These are phyloP conservation scores for Papilio polytes DNA, from an alignment of 1,140 invertebrate genomes.

Conservation along the genomic window DNA sequence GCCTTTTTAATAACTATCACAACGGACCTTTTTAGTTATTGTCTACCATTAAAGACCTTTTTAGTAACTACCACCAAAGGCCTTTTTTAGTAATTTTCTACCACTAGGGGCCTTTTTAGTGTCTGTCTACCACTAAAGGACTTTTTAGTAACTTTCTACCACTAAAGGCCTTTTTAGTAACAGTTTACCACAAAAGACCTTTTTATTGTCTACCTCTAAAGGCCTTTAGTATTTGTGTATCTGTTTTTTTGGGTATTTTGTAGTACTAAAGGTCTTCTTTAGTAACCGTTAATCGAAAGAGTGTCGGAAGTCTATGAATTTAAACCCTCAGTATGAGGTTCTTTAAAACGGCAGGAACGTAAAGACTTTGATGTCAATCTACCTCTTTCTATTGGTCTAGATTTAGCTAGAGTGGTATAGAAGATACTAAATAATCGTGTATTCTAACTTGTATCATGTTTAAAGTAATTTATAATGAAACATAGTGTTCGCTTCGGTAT, in stretches of 20 bases:
- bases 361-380: conserved; percentile 23
- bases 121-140: not conserved
- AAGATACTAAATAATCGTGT: not conserved
- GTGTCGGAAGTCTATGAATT: not conserved
- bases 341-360: conserved; percentile 8
- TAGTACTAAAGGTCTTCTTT: not conserved
- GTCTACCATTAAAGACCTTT: no score
- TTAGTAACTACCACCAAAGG: not conserved
- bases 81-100: not conserved
- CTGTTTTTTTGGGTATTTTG: not conserved
- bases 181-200: not conserved
- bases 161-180: no score
- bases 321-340: not conserved
- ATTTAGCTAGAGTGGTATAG: not conserved
- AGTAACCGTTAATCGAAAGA: not conserved
- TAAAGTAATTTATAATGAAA: not conserved
- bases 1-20: not conserved
- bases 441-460: not conserved
- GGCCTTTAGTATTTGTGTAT: not conserved
- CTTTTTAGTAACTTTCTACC: no score
- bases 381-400: conserved; percentile 35
- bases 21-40: not conserved
- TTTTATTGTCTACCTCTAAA: not conserved
- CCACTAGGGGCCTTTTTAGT: not conserved
- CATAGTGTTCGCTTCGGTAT: not conserved